Percentiles rank a stretch among this genome's conserved stretches.
These are phyloP conservation scores for Brachionus manjavacas DNA, from an alignment of 1,140 invertebrate species.

Conservation along the genomic window DNA sequence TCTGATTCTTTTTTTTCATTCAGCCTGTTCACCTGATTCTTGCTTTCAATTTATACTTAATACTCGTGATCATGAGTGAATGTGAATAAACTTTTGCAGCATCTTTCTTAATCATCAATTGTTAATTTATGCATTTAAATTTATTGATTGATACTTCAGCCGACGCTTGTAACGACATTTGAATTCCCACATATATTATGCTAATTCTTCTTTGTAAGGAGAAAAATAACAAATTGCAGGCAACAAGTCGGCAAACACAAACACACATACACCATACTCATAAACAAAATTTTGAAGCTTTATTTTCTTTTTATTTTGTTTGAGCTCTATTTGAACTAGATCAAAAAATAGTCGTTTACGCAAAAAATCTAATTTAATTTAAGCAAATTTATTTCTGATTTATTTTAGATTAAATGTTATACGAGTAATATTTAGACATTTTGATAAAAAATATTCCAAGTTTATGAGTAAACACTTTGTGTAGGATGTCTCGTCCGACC, in stretches of 20 bases:
- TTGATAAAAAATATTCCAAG: not conserved
- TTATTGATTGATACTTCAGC: not conserved
- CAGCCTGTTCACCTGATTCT: no score
- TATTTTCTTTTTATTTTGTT: not conserved
- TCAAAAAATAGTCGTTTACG: not conserved
- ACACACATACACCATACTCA: not conserved
- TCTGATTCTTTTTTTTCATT: no score
- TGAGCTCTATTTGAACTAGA: not conserved
- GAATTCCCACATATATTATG: not conserved
- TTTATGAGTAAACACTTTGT: not conserved
- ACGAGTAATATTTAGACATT: not conserved
- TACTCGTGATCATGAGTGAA: not conserved
- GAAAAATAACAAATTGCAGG: not conserved
- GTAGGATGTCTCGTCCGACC: conserved; percentile 9
- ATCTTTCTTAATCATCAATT: not conserved
- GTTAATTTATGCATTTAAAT: not conserved
- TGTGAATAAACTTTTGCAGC: not conserved
- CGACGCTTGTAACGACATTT: not conserved
- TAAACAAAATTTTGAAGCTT: not conserved
- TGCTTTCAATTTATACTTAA: no score
- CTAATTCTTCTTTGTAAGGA: not conserved
- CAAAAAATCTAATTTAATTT: not conserved
- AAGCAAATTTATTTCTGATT: not conserved
- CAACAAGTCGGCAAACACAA: not conserved
- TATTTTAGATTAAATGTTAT: not conserved